phyloP scores from a whole-genome alignment of 2,797 vertebrate genomes.

The Gadopsis marmoratus region DNA sequence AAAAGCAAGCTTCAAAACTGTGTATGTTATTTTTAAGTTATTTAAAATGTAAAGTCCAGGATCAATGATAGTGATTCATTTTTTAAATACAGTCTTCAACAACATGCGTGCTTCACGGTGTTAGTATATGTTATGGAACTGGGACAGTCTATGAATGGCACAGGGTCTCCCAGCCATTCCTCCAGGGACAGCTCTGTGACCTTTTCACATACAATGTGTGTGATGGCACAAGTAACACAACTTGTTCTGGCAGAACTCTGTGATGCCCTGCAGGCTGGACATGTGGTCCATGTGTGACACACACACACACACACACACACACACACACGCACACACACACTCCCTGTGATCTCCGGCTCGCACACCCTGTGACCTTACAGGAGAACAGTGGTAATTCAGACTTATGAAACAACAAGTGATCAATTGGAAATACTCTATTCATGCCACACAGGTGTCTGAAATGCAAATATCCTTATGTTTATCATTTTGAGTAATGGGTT shows the following conservation, averaged over 20 bases:
- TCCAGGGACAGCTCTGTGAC: conserved; percentile 69
- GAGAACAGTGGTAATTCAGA: conserved; percentile 40
- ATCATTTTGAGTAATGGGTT: conserved; percentile 34
- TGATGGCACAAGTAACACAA: conserved; percentile 69
- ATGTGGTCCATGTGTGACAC: conserved; percentile 60
- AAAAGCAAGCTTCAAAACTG: conserved; percentile 1
- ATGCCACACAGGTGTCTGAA: conserved; percentile 9
- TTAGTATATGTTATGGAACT: conserved; percentile 18
- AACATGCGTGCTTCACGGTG: not conserved
- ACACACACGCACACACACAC: conserved; percentile 18
- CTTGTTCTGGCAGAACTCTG: conserved; percentile 74
- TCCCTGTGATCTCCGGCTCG: conserved; percentile 61
- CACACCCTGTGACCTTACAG: conserved; percentile 56
- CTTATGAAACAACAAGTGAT: conserved; percentile 60
- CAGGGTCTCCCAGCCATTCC: conserved; percentile 58
- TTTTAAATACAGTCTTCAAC: not conserved
- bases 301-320: conserved; percentile 24
- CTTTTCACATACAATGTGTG: conserved; percentile 74
- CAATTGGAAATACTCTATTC: conserved; percentile 66
- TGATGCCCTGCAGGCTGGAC: conserved; percentile 66
- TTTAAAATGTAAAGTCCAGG: not conserved
- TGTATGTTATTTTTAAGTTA: not conserved
- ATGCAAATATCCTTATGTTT: conserved; percentile 32
- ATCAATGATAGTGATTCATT: not conserved
- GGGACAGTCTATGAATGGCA: conserved; percentile 46